Evolutionary conservation across 2,888 invertebrate species (phyloP).

Genomic region (Dynastes tityus): DNA sequence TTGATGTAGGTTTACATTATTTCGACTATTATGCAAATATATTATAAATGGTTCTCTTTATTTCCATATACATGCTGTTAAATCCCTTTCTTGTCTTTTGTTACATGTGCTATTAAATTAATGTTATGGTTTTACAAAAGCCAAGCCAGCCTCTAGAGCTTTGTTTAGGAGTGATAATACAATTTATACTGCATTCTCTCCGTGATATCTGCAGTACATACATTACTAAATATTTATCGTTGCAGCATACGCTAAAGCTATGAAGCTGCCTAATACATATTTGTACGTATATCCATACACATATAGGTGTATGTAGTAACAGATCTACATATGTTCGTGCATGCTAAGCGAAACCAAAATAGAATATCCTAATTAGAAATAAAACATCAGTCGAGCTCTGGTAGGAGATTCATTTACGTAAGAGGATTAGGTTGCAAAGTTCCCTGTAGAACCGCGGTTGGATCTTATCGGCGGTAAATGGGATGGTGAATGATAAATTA

Average conservation of each 20-base stretch:
- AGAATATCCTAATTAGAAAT: conserved; percentile 42
- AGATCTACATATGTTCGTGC: conserved; percentile 7
- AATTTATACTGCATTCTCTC: conserved; percentile 1
- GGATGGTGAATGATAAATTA: conserved; percentile 44
- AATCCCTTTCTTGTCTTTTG: no score
- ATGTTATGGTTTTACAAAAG: no score
- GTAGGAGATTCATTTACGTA: conserved; percentile 39
- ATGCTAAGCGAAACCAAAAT: conserved; percentile 12
- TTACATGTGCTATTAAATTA: no score
- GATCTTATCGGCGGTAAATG: conserved; percentile 33
- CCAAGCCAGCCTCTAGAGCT: no score
- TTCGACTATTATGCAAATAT: no score
- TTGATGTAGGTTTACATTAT: no score
- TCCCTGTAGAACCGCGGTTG: conserved; percentile 15
- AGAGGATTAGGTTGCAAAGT: conserved; percentile 43
- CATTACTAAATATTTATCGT: conserved; percentile 6
- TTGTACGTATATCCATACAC: not conserved
- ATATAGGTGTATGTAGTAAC: not conserved
- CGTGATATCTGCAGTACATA: conserved; percentile 1
- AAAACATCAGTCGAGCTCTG: conserved; percentile 12
- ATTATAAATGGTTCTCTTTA: no score
- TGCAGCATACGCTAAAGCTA: not conserved
- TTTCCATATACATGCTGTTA: no score
- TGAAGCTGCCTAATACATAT: not conserved
- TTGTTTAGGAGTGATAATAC: no score